A percentile compares a stretch with the other conserved stretches of the same genome.
These are phyloP conservation scores for Aurelia sp. DNA, from an alignment of 30 jellyfish, hydroid and myxozoan genomes.

Conservation along the genomic window DNA sequence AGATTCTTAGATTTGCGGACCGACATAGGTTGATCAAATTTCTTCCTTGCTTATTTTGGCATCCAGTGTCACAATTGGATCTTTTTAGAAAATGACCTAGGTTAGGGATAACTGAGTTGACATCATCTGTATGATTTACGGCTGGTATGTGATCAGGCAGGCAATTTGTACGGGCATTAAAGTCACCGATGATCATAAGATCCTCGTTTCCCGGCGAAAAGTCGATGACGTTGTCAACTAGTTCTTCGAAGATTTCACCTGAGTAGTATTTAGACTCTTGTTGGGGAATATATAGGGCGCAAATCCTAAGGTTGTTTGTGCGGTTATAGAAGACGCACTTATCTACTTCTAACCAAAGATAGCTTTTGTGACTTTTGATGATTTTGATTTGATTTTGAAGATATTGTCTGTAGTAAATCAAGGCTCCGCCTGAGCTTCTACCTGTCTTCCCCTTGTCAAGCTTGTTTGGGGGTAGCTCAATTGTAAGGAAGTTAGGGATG, in stretches of 20 bases:
- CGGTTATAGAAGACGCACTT: not conserved
- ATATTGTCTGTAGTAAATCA: not conserved
- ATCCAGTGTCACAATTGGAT: not conserved
- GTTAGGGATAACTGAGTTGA: no score
- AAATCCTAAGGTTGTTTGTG: not conserved
- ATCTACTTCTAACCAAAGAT: not conserved
- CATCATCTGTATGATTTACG: no score
- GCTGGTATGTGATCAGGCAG: not conserved
- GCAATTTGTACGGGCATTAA: not conserved
- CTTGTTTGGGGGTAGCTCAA: not conserved
- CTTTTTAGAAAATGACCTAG: not conserved
- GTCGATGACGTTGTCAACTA: not conserved
- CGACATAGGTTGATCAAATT: not conserved
- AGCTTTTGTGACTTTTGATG: not conserved
- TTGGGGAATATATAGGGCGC: not conserved
- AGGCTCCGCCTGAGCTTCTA: not conserved
- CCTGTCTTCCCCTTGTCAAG: not conserved
- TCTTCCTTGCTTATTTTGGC: not conserved
- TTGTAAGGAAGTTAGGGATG: not conserved
- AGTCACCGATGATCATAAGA: not conserved
- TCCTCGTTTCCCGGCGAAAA: not conserved
- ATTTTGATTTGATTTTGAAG: not conserved
- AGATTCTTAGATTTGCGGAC: not conserved
- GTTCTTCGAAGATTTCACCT: not conserved
- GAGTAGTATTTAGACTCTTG: not conserved